Conservation (phyloP, 2,113 vertebrate genomes). For the Mormyrus lacerda region DNA sequence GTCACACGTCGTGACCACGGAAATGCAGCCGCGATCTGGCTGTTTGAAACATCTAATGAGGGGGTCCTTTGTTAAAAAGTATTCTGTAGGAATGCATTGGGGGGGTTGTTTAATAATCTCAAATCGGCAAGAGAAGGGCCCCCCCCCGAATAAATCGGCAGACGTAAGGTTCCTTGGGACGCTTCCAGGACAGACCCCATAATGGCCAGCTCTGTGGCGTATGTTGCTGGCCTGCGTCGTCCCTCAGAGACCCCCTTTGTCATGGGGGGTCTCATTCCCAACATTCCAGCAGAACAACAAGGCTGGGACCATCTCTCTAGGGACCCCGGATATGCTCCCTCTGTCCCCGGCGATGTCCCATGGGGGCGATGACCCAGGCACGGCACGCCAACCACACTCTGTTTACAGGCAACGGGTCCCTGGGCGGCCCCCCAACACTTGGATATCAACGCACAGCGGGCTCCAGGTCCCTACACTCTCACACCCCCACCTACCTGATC, state of each 20-base stretch:
- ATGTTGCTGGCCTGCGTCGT: conserved; percentile 33
- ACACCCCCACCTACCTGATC: not conserved
- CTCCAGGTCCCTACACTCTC: not conserved
- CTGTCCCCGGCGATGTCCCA: not conserved
- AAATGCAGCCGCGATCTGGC: not conserved
- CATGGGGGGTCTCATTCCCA: not conserved
- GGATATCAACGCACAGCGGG: not conserved
- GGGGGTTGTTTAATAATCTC: not conserved
- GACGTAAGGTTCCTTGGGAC: not conserved
- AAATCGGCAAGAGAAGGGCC: conserved; percentile 22
- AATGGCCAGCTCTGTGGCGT: conserved; percentile 8
- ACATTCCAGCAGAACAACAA: conserved; percentile 9
- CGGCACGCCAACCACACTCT: not conserved
- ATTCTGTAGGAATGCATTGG: not conserved
- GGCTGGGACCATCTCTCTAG: not conserved
- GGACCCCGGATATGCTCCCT: not conserved
- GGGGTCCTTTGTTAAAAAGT: conserved; percentile 10
- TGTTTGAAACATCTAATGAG: not conserved
- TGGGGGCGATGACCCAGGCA: too few species aligned
- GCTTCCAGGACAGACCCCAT: conserved; percentile 3
- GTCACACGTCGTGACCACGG: not conserved
- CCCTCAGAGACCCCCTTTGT: conserved; percentile 14
- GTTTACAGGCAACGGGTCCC: not conserved
- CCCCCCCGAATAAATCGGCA: not conserved
- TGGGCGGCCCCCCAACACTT: not conserved